phyloP scores from a whole-genome alignment of 2,888 invertebrate genomes.

The Ellobium chinense region DNA sequence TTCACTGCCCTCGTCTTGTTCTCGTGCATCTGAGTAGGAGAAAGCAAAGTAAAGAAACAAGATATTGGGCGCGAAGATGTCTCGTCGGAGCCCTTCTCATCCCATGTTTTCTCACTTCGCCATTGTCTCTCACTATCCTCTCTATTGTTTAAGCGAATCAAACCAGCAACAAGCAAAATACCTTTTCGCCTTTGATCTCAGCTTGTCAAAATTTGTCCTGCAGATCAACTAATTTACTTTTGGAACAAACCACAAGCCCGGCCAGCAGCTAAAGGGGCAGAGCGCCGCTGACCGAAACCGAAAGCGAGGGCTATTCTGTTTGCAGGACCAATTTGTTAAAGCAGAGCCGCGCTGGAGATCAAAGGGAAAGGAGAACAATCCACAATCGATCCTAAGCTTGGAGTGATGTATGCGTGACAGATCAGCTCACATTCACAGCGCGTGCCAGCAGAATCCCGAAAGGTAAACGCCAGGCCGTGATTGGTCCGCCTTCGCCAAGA shows the following conservation, averaged over 20 bases:
- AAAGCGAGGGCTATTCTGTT: slow-evolving; percentile 9
- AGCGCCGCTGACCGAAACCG: not conserved
- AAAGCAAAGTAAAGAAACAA: too few species aligned
- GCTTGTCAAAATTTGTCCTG: slow-evolving; percentile 28
- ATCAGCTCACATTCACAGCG: slow-evolving; percentile 31
- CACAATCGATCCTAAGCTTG: slow-evolving; percentile 27
- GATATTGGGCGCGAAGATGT: too few species aligned
- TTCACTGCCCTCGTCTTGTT: too few species aligned
- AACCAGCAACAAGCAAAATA: slow-evolving; percentile 16
- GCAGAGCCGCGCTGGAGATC: slow-evolving; percentile 18
- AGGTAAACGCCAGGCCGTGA: not conserved
- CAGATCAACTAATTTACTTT: slow-evolving; percentile 39
- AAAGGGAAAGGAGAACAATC: slow-evolving; percentile 23
- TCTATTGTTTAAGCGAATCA: slow-evolving; percentile 29
- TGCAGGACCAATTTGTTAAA: not conserved
- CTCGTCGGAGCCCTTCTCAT: too few species aligned
- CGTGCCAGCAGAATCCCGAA: slow-evolving; percentile 27
- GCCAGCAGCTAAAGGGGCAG: slow-evolving; percentile 7
- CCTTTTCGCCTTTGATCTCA: slow-evolving; percentile 41
- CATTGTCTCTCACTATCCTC: not conserved
- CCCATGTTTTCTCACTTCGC: slow-evolving; percentile 18
- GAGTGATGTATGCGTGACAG: slow-evolving; percentile 2
- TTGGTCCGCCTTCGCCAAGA: not conserved
- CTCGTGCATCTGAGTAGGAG: too few species aligned
- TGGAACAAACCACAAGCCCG: not conserved